Conservation (phyloP, 2,888 invertebrate species). For the Cryptus viduatorius region DNA sequence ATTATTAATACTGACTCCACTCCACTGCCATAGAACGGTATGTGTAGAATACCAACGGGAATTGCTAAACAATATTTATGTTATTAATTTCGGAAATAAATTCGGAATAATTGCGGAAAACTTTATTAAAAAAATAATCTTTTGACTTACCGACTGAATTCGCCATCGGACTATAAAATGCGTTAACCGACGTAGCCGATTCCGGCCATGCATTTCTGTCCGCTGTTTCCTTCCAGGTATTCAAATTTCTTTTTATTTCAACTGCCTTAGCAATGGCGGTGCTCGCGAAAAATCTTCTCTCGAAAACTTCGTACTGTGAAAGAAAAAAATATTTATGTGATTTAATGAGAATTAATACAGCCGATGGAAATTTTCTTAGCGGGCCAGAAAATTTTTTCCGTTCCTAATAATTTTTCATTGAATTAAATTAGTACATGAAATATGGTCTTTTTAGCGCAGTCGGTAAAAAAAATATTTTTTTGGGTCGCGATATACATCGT, state of each 20-base stretch:
- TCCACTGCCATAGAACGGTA: conserved; percentile 88
- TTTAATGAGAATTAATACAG: neutral
- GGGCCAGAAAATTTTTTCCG: conserved; percentile 15
- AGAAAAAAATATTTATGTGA: neutral
- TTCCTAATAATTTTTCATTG: neutral
- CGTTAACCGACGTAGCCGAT: conserved; percentile 90
- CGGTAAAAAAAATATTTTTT: no score
- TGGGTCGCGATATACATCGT: no score
- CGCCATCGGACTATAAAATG: conserved; percentile 90
- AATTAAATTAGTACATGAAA: no score
- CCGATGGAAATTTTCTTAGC: neutral
- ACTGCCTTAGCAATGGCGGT: conserved; percentile 86
- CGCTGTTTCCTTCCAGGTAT: conserved; percentile 88
- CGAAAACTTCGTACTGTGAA: conserved; percentile 87
- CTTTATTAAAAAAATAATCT: neutral
- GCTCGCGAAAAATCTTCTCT: conserved; percentile 87
- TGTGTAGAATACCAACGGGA: conserved; percentile 86
- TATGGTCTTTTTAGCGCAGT: no score
- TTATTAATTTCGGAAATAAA: neutral
- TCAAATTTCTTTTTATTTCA: conserved; percentile 87
- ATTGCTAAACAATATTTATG: conserved; percentile 80
- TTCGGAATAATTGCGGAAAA: no score
- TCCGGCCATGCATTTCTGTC: conserved; percentile 90
- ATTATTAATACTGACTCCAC: conserved; percentile 87
- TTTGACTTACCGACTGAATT: conserved; percentile 90